phyloP scores from a whole-genome alignment of 2,888 invertebrate genomes.

The Apantesis nais region DNA sequence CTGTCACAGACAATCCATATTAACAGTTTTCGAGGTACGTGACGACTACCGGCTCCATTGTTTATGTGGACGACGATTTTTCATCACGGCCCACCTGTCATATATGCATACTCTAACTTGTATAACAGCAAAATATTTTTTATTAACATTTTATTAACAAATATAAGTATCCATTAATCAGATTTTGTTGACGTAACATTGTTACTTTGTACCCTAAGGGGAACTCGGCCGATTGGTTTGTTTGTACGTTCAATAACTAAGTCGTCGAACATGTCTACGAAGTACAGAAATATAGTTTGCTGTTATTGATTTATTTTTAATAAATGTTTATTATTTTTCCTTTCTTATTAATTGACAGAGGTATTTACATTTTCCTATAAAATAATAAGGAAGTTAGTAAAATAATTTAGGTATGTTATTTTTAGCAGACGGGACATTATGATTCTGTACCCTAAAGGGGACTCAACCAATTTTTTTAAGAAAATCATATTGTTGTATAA shows the following conservation, averaged over 20 bases:
- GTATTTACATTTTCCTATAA: background rate
- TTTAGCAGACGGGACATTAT: background rate
- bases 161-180: conserved; percentile 25
- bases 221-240: background rate
- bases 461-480: background rate
- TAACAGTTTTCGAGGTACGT: conserved; percentile 52
- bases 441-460: conserved; percentile 1
- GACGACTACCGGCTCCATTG: conserved; percentile 41
- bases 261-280: background rate
- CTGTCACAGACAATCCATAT: conserved; percentile 69
- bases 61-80: conserved; percentile 46
- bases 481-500: background rate
- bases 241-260: background rate
- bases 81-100: conserved; percentile 42
- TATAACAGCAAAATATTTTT: conserved; percentile 35
- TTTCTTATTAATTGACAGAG: background rate
- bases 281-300: background rate
- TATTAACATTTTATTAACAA: conserved; percentile 35
- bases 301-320: background rate
- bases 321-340: background rate
- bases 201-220: conserved; percentile 6
- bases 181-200: conserved; percentile 22
- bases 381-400: no score
- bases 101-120: conserved; percentile 42
- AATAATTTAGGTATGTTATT: background rate